phyloP scores from a whole-genome alignment of 2,797 vertebrate genomes.

The Antennarius maculatus region DNA sequence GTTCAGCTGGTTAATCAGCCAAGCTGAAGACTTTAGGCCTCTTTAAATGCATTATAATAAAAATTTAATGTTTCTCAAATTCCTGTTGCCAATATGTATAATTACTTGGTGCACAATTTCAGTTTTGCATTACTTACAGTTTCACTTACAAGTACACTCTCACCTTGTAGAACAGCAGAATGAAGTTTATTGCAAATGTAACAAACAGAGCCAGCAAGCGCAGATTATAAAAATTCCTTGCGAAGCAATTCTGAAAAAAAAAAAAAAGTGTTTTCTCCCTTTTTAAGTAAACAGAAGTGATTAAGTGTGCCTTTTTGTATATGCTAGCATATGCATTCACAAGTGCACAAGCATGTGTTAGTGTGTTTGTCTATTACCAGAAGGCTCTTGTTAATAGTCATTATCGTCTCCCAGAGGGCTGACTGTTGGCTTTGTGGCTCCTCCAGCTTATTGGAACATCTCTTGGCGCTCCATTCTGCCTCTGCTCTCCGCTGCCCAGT shows the following conservation, averaged over 20 bases:
- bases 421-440: slow-evolving; percentile 86
- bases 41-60: neutral
- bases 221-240: slow-evolving; percentile 95
- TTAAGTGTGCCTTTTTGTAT: slow-evolving; percentile 20
- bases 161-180: slow-evolving; percentile 96
- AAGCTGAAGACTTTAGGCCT: neutral
- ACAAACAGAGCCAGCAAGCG: slow-evolving; percentile 92
- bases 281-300: slow-evolving; percentile 1
- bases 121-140: neutral
- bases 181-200: slow-evolving; percentile 95
- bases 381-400: slow-evolving; percentile 88
- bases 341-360: slow-evolving; percentile 13
- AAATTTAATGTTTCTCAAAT: too few species aligned
- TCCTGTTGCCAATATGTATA: too few species aligned
- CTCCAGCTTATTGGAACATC: slow-evolving; percentile 77
- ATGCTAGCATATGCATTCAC: neutral
- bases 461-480: slow-evolving; percentile 74
- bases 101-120: too few species aligned
- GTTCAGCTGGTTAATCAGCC: neutral
- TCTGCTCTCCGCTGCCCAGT: slow-evolving; percentile 74
- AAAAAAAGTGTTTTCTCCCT: neutral
- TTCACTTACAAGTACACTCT: slow-evolving; percentile 17
- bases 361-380: slow-evolving; percentile 81
- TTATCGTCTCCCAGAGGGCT: slow-evolving; percentile 88
- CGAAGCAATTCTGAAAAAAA: slow-evolving; percentile 89